These are phyloP conservation scores for Psephotus haematonotus DNA, from an alignment of 2,113 vertebrate species.

Conservation along the genomic window DNA sequence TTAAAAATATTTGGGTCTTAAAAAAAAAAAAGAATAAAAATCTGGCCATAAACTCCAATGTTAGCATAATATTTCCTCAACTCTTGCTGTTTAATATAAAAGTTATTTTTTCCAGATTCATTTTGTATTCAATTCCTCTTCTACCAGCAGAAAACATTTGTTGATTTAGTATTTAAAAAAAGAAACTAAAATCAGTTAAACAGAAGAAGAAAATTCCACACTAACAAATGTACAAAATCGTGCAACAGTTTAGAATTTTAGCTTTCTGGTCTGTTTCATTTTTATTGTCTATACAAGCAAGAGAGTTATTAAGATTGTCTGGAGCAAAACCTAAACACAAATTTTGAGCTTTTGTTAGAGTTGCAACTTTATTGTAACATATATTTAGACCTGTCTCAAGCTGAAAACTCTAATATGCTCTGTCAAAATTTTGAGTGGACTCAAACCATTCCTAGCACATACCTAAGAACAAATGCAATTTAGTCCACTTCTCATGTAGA, in stretches of 20 bases:
- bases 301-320: not conserved
- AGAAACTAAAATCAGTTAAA: not conserved
- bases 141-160: not conserved
- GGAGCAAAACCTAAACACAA: not conserved
- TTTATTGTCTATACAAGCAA: not conserved
- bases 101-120: not conserved
- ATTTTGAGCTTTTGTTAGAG: not conserved
- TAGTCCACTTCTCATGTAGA: not conserved
- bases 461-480: not conserved
- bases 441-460: not conserved
- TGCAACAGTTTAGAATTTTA: not conserved
- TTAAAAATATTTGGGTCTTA: not conserved
- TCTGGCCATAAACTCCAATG: not conserved
- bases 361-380: not conserved
- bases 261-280: not conserved
- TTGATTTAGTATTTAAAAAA: not conserved
- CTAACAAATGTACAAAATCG: not conserved
- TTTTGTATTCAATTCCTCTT: not conserved
- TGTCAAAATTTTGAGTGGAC: not conserved
- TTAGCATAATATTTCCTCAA: not conserved
- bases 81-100: not conserved
- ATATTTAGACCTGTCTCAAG: not conserved
- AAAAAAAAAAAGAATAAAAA: not conserved
- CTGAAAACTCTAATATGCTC: not conserved
- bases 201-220: not conserved